Evolutionary conservation across 2,888 invertebrate species (phyloP), one percentile per base, ranked within the genome.

Genomic region (Dasypogon diadema): DNA sequence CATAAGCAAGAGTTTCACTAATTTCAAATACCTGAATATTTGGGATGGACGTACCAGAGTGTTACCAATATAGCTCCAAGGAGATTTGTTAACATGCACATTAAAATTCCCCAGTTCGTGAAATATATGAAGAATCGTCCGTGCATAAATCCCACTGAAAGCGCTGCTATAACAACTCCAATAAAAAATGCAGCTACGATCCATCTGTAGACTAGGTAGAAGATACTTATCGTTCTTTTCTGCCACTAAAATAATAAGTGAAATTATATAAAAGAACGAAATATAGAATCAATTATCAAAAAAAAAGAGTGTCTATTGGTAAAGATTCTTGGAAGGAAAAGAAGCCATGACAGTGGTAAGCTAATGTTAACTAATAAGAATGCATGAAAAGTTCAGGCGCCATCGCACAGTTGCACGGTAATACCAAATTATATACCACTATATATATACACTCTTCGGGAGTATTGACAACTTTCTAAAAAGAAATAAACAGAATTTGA

Each of bases 61-160:
- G 84, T 83, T 56, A 83, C 84, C 55, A 84, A 76, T n/a, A 84
- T 77, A 2, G 83, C 85, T 2, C 83, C 84, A 4, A 83, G 54
- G 2, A 84, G 54, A 78, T 85, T 83, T 6, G 84, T 83, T 18
- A 83, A 8, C 18, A 83, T 79, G 74, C 85, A 84, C 2, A 84
- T 73, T 1, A 83, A 80, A 30, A 85, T 82, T 22, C 86, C 86
- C 85, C 85, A 86, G 77, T 86, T 84, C 77, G 86, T 86, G 79
- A 86, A 81, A 78, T 85, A 86, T 60, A 86, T 86, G 74, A 86
- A 86, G 79, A 83, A 83, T 79, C 81, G 82, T 63, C 84, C 85
- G 75, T 80, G 81, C 74, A 79, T 80, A 42, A 81, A 82, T 76
- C 82, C 82, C 42, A 82, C 72, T 18, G 78, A 73, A 37, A 84